These are phyloP conservation scores for Ctenoplectra terminalis DNA, from an alignment of 1,140 invertebrate species.

Conservation along the genomic window DNA sequence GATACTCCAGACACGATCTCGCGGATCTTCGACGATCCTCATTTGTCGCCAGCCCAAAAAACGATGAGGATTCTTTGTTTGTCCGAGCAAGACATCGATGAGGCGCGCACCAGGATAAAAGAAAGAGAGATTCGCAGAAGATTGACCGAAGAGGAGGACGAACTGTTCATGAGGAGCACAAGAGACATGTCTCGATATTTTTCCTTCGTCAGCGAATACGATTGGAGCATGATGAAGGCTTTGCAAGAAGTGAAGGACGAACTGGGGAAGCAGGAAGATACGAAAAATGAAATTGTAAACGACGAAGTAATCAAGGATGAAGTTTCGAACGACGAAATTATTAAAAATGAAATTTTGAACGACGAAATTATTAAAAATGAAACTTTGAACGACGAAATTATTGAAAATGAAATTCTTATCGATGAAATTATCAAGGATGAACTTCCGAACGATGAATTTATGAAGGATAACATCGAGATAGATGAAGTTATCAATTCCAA, in stretches of 20 bases:
- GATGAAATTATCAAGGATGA: background rate
- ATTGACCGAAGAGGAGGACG: conserved; percentile 11
- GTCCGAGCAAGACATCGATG: conserved; percentile 55
- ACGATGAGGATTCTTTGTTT: conserved; percentile 64
- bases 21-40: conserved; percentile 19
- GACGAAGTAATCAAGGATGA: background rate
- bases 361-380: background rate
- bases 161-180: background rate
- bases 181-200: background rate
- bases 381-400: background rate
- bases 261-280: background rate
- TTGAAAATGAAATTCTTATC: background rate
- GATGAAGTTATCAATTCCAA: background rate
- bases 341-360: background rate
- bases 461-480: background rate
- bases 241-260: background rate
- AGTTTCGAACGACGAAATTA: background rate
- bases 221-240: background rate
- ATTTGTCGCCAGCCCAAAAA: conserved; percentile 61
- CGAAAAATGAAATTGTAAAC: background rate
- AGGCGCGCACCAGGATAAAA: conserved; percentile 41
- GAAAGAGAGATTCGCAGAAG: background rate
- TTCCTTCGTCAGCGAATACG: background rate
- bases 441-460: background rate
- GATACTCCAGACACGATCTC: conserved; percentile 32